Base-by-base conservation (phyloP, 2,113 vertebrate genomes). In the Thalassoma bifasciatum region DNA sequence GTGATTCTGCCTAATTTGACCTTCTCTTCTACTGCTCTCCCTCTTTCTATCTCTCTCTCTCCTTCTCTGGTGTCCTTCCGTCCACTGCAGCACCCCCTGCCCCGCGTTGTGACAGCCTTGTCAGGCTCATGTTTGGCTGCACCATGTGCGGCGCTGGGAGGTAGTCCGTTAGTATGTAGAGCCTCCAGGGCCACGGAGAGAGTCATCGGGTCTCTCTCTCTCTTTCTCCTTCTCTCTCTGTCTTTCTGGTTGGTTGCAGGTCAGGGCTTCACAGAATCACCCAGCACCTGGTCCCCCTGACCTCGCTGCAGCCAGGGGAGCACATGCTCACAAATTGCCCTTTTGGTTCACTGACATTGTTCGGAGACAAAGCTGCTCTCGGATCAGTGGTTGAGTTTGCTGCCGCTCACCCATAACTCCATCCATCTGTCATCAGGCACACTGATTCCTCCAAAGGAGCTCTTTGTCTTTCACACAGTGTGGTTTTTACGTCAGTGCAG, bases 271-370 rank as follows among this genome's bases (percentile, higher is more conserved):
- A 22, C 26, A n/a, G 13, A 78, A 79, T 81, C 84, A 81, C 67
- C 47, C 63, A 17, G 86, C 92, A 92, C 85, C 91, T 93, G 92
- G 85, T 81, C 13, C 77, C 68, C 72, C 79, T 81, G 81, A 84
- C 83, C 87, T 82, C 64, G 1, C 68, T 34, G 17, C 72, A 77
- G 62, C 75, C 62, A 14, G 64, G 47, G 60, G 74, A 69, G 62
- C 57, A 50, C 56, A 65, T 19, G 34, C 54, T 57, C 30, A 59
- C 63, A 81, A 26, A 70, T 78, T 67, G 70, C 67, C 83, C 75
- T 84, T 51, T 75, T 70, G 26, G 58, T 42, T 77, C 70, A 5
- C 47, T 64, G 66, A 77, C 64, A 47, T 76, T 53, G 79, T 38
- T 82, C 77, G 64, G 75, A 87, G 66, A 65, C n/a, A 56, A 64